Evolutionary conservation across 2,888 invertebrate genomes (phyloP).

Genomic region (Caenorhabditis sp.): DNA sequence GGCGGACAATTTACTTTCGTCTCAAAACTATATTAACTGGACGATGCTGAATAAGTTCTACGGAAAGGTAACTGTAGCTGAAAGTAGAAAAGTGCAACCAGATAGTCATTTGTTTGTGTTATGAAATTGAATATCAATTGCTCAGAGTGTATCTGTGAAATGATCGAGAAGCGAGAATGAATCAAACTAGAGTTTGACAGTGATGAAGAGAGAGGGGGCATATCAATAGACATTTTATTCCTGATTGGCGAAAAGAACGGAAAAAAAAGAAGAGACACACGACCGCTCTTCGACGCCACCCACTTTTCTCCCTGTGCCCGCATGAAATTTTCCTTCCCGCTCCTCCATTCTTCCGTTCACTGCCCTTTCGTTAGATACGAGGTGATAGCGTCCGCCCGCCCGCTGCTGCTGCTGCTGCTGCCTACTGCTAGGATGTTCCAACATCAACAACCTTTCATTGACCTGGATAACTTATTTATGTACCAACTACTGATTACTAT

Average conservation of each 20-base stretch:
- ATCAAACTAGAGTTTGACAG: conserved; percentile 1
- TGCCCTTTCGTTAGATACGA: conserved; percentile 35
- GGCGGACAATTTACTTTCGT: conserved; percentile 65
- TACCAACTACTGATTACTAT: conserved; percentile 24
- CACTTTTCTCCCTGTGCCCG: conserved; percentile 49
- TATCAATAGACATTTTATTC: conserved; percentile 23
- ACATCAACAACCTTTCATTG: neutral
- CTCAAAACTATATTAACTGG: conserved; percentile 71
- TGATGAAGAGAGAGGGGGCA: neutral
- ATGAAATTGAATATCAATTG: too few relatives aligned
- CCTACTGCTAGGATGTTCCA: conserved; percentile 24
- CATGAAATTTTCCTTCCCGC: conserved; percentile 32
- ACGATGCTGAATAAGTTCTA: conserved; percentile 70
- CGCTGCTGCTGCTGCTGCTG: neutral
- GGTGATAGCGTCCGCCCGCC: conserved; percentile 19
- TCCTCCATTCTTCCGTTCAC: conserved; percentile 29
- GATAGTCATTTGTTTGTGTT: too few relatives aligned
- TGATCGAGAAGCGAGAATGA: conserved; percentile 7
- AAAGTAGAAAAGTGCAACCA: too few relatives aligned
- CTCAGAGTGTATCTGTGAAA: neutral
- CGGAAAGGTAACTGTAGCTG: conserved; percentile 63
- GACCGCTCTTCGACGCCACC: conserved; percentile 40
- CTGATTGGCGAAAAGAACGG: conserved; percentile 3
- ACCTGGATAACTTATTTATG: conserved; percentile 20
- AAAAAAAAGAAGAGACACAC: conserved; percentile 37